Evolutionary conservation across 1,140 invertebrate species (phyloP), one percentile per base, ranked within the genome.

Genomic region (Drosophila pallidifrons): DNA sequence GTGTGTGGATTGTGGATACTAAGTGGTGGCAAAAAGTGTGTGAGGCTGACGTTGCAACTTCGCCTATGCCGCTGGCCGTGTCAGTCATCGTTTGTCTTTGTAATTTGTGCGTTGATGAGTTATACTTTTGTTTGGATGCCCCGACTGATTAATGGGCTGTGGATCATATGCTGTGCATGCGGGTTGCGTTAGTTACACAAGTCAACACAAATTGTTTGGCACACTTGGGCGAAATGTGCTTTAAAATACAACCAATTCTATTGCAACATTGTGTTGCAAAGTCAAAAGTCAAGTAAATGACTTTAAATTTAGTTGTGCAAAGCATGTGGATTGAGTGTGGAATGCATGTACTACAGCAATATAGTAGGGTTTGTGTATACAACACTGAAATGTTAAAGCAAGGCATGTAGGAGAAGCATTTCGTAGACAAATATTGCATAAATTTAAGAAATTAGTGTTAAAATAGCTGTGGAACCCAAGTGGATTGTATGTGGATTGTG

Each of bases 51-150:
- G 45, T 54, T 47, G 64, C 61, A 57, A 55, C 60, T 75, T 65
- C 58, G 38, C 47, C 25, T n/a, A 7, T 52, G 59, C 66, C 64
- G 73, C 71, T 82, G 61, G 80, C 81, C 77, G 75, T 85, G 85
- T 88, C 85, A 88, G 55, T 83, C 77, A 88, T 89, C 85, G 85
- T 79, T 88, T 85, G 83, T 89, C 81, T 89, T 87, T 83, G 85
- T 88, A 88, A 88, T 87, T 87, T 88, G 83, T 81, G 83, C 77
- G 83, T 79, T 88, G 82, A 88, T 87, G 82, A 87, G 82, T 87
- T 87, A 87, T 88, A 82, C 72, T 82, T 75, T 80, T 63, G 68
- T 60, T 51, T 77, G 74, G 66, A 46, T 67, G 72, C 57, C 68
- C 77, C 60, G 57, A 49, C 82, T 87, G 82, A 87, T 87, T 87